Evolutionary conservation across 2,888 invertebrate genomes (phyloP), one percentile per base, ranked within the genome.

Genomic region (Sphaerophoria taeniata): DNA sequence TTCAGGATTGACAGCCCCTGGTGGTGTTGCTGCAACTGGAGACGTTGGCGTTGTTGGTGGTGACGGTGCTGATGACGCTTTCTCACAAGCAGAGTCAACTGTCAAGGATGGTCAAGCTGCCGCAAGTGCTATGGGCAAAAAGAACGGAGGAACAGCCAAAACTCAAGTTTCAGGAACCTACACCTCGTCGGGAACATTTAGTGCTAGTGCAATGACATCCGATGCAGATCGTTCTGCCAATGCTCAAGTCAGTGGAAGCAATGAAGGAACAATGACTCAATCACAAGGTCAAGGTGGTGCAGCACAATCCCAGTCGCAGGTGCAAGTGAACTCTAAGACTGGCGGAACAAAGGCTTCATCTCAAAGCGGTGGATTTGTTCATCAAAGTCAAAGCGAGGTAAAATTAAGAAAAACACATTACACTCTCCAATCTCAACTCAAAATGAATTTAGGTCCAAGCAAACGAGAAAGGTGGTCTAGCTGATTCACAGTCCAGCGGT

Each of bases 91-190:
- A 3, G 94, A 92, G 79, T 91, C 92, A 0, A 89, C 91, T 0
- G 91, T 92, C 49, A 91, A 90, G 43, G 96, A 95, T 78, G 96
- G 96, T 0, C 94, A 95, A 88, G 96, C 97, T 0, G 94, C 94
- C 84, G 97, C 97, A 3, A 94, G 95, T 72, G 95, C 97, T 12
- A 95, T 96, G 91, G 97, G 97, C 12, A 94, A 94, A 87, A 95
- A 94, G 89, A 94, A 94, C 36, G 95, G 95, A 82, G 96, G 96
- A 9, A 94, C 95, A 3, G 95, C 97, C 0, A 96, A 97, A 91
- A 96, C 97, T 0, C 96, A 96, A 92, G 96, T 97, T 0, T 95
- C 95, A 69, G 97, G 97, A 34, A 95, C 95, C 0, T 97, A 97
- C 89, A 94, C 95, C 0, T 95, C 96, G 1, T 93, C 94, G 31